These are phyloP conservation scores for Cotesia congregata DNA, from an alignment of 2,888 invertebrate species.

Conservation along the genomic window DNA sequence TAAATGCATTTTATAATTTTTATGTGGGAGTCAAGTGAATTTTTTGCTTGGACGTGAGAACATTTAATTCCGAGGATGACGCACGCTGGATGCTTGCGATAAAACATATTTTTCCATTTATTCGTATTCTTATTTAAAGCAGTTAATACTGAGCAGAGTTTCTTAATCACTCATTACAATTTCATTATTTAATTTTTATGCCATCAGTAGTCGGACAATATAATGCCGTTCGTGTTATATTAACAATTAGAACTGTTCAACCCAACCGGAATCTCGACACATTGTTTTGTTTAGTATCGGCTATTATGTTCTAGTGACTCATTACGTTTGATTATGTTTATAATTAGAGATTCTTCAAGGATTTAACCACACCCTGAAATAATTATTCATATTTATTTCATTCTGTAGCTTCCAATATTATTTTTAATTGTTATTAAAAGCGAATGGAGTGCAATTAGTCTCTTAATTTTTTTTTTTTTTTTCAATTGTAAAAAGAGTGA, in stretches of 20 bases:
- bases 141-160: background rate
- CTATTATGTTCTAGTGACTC: background rate
- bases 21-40: constrained; percentile 23
- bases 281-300: background rate
- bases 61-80: constrained; percentile 35
- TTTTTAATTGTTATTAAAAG: too few species aligned
- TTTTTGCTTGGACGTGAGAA: constrained; percentile 12
- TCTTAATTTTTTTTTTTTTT: too few species aligned
- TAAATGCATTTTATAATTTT: constrained; percentile 20
- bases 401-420: background rate
- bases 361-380: background rate
- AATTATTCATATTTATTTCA: background rate
- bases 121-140: background rate
- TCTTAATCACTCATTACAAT: background rate
- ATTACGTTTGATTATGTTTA: background rate
- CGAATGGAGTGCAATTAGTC: too few species aligned
- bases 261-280: background rate
- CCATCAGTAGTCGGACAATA: background rate
- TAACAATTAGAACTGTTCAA: constrained; percentile 1
- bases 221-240: background rate
- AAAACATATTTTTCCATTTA: constrained; percentile 7
- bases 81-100: constrained; percentile 15
- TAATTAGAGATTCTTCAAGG: background rate
- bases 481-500: too few species aligned
- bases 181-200: background rate